Conservation (phyloP, 2,888 invertebrate genomes). For the Emesis furor region DNA sequence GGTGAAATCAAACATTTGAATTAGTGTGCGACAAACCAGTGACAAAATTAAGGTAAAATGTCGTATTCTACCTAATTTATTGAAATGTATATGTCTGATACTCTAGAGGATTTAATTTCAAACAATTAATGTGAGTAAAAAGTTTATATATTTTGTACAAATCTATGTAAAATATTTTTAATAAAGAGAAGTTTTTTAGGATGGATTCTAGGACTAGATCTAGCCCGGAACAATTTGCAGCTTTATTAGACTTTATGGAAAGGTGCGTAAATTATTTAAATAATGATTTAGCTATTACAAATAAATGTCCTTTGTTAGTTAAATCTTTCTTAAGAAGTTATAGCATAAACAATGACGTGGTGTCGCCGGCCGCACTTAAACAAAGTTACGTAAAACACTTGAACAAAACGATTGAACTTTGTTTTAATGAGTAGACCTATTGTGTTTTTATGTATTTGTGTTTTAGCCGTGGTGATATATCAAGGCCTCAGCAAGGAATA, state of each 20-base stretch:
- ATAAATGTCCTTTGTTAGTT: background rate
- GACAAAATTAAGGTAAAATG: background rate
- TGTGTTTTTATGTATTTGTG: background rate
- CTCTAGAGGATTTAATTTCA: background rate
- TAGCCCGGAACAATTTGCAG: background rate
- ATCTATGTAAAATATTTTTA: background rate
- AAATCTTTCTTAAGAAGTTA: background rate
- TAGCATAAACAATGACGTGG: background rate
- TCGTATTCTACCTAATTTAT: background rate
- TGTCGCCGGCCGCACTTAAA: background rate
- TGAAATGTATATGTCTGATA: background rate
- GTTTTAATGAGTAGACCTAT: background rate
- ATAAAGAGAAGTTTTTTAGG: background rate
- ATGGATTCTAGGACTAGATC: background rate
- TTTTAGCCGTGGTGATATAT: conserved; percentile 55
- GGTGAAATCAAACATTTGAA: background rate
- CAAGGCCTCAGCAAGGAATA: conserved; percentile 54
- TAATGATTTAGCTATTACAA: background rate
- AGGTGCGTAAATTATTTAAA: background rate
- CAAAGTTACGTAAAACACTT: too few relatives aligned
- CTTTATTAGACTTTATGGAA: conserved; percentile 2
- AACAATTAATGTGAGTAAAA: background rate
- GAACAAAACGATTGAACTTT: background rate
- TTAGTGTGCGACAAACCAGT: too few relatives aligned
- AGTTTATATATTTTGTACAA: background rate